Percentiles rank a stretch among this genome's conserved stretches.
phyloP scores from a whole-genome alignment of 2,888 invertebrate species.

The Ormia ochracea region DNA sequence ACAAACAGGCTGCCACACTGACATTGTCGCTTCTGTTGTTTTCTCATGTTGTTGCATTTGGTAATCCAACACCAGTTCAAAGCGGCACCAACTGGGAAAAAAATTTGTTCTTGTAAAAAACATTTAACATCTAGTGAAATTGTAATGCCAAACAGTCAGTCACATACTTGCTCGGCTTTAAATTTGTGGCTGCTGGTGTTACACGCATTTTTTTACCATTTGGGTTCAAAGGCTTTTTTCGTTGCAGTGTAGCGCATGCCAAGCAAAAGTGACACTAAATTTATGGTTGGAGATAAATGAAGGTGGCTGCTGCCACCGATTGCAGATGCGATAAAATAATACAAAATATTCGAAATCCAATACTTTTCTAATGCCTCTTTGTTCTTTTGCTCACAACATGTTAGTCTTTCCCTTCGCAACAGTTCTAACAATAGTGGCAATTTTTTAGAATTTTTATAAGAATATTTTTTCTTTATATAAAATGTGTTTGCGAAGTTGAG shows the following conservation, averaged over 20 bases:
- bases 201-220: constrained; percentile 35
- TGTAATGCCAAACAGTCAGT: constrained; percentile 34
- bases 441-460: no score
- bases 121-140: constrained; percentile 34
- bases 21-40: constrained; percentile 27
- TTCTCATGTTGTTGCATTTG: constrained; percentile 25
- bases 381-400: neutral
- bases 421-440: neutral
- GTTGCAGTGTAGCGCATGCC: neutral
- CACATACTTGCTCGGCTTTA: neutral
- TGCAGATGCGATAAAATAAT: constrained; percentile 21
- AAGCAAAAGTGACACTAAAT: constrained; percentile 53
- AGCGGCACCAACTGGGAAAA: constrained; percentile 31
- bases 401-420: neutral
- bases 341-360: constrained; percentile 34
- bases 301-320: constrained; percentile 33
- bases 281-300: constrained; percentile 41
- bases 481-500: no score
- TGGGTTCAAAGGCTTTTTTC: constrained; percentile 18
- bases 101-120: constrained; percentile 24
- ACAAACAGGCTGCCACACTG: constrained; percentile 38
- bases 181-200: constrained; percentile 52
- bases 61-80: constrained; percentile 62
- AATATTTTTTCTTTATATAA: no score
- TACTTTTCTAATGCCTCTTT: constrained; percentile 30